A percentile compares a stretch with the other conserved stretches of the same genome.
phyloP scores from a whole-genome alignment of 2,113 vertebrate species.

The Campylorhamphus procurvoides region DNA sequence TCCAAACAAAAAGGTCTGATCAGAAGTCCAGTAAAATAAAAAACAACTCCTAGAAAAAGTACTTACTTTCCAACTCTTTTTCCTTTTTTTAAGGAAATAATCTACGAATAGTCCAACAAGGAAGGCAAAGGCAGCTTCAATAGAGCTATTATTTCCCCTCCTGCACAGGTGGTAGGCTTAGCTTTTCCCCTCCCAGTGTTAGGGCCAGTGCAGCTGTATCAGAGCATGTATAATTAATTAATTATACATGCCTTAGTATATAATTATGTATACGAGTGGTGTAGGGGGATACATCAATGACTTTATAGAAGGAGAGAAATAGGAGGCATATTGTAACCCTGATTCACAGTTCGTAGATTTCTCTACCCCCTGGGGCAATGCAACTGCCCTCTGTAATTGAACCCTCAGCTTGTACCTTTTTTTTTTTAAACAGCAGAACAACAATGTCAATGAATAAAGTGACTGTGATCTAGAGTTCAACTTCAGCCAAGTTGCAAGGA shows the following conservation, averaged over 20 bases:
- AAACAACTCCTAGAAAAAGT: neutral
- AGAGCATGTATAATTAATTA: constrained; percentile 60
- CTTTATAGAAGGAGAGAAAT: neutral
- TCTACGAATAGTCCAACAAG: neutral
- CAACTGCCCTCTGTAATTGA: constrained; percentile 50
- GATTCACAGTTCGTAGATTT: constrained; percentile 29
- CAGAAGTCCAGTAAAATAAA: neutral
- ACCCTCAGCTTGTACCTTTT: neutral
- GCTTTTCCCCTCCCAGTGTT: neutral
- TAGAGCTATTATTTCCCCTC: constrained; percentile 31
- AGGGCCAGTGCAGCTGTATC: constrained; percentile 30
- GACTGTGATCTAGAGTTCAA: neutral
- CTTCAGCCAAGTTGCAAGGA: neutral
- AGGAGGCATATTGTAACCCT: constrained; percentile 17
- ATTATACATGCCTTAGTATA: constrained; percentile 59
- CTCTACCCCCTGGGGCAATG: neutral
- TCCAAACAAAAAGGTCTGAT: neutral
- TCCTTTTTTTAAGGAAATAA: neutral
- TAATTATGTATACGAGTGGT: constrained; percentile 27
- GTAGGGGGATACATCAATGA: neutral
- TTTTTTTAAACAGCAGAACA: neutral
- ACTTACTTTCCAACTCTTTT: neutral
- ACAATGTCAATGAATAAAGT: neutral
- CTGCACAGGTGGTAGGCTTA: constrained; percentile 58
- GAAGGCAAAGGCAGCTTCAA: neutral